Evolutionary conservation across 2,888 invertebrate species (phyloP).

Genomic region (Hymenopus coronatus): DNA sequence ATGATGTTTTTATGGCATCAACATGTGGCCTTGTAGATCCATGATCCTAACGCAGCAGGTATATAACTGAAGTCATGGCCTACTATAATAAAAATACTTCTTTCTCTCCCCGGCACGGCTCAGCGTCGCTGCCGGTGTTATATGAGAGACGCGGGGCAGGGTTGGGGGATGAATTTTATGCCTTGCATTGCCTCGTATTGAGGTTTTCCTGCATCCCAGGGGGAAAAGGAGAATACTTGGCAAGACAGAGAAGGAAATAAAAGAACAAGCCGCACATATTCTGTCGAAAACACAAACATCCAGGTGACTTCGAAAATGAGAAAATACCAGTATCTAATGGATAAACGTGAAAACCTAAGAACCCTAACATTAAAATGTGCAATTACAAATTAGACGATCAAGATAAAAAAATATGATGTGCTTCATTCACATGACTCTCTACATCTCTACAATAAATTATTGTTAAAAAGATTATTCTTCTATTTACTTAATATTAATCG

Average conservation of each 20-base stretch:
- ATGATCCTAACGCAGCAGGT: background rate
- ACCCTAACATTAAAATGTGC: no score
- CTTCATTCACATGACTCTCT: no score
- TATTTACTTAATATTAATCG: no score
- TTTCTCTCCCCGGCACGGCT: background rate
- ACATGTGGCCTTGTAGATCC: background rate
- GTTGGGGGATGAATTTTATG: background rate
- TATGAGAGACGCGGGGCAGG: background rate
- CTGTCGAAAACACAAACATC: background rate
- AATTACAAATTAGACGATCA: no score
- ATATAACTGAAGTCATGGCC: conserved; percentile 2
- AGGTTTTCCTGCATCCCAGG: background rate
- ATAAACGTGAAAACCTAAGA: background rate
- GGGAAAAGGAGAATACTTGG: background rate
- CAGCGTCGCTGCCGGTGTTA: background rate
- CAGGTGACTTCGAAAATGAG: background rate
- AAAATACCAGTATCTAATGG: background rate
- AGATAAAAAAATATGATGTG: no score
- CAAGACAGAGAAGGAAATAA: background rate
- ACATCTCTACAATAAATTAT: no score
- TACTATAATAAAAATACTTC: conserved; percentile 10
- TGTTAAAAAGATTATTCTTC: no score
- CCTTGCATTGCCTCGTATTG: background rate
- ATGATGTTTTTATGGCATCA: conserved; percentile 5
- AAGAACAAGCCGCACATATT: background rate